Evolutionary conservation across 2,888 invertebrate genomes (phyloP).

Genomic region (Gastracanthus pulcherrimus): DNA sequence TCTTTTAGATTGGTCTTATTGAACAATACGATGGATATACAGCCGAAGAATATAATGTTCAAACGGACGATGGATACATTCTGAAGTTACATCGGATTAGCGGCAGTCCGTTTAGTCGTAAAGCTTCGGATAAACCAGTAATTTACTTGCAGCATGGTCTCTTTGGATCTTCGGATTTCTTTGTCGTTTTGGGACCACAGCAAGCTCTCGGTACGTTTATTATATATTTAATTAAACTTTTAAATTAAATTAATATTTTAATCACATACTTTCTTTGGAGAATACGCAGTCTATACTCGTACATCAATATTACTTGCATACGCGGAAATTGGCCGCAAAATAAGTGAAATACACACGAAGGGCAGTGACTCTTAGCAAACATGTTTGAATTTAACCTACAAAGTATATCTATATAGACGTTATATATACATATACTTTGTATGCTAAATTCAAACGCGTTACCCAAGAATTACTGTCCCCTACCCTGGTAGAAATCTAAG

Average conservation of each 20-base stretch:
- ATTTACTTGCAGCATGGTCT: constrained; percentile 68
- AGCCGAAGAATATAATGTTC: constrained; percentile 63
- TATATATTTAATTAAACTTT: neutral
- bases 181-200: constrained; percentile 65
- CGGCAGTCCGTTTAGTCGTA: constrained; percentile 57
- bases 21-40: constrained; percentile 65
- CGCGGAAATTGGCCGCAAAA: too few relatives aligned
- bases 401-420: too few relatives aligned
- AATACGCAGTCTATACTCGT: too few relatives aligned
- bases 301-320: too few relatives aligned
- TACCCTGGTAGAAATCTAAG: too few relatives aligned
- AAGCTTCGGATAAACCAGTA: constrained; percentile 61
- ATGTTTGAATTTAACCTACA: too few relatives aligned
- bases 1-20: constrained; percentile 64
- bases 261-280: too few relatives aligned
- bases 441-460: too few relatives aligned
- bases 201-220: constrained; percentile 66
- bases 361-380: too few relatives aligned
- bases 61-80: constrained; percentile 67
- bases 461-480: too few relatives aligned
- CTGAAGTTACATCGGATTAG: constrained; percentile 64
- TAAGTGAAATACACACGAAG: too few relatives aligned
- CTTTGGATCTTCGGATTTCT: constrained; percentile 64
- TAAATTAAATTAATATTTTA: neutral
- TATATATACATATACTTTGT: too few relatives aligned